Evolutionary conservation across 2,113 vertebrate genomes (phyloP).

Genomic region (Agapornis roseicollis): DNA sequence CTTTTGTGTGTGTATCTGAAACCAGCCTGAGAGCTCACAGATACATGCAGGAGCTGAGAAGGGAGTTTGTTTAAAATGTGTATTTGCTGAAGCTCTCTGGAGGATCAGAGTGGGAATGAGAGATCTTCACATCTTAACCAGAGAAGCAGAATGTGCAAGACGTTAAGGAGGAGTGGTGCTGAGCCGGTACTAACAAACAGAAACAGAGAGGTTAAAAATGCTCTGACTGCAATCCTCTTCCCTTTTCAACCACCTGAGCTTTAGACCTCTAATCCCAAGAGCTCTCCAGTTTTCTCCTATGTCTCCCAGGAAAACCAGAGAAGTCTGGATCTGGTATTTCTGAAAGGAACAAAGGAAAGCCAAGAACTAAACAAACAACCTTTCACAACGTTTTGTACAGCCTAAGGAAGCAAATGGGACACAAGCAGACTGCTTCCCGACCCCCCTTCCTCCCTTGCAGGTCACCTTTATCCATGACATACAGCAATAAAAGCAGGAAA

Average conservation of each 20-base stretch:
- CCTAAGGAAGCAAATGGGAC: constrained; percentile 16
- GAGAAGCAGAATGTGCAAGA: constrained; percentile 13
- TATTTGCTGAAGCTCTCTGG: constrained; percentile 21
- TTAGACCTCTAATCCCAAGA: constrained; percentile 49
- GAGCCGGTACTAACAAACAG: constrained; percentile 24
- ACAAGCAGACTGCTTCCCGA: neutral
- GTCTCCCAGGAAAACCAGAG: constrained; percentile 31
- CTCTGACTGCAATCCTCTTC: neutral
- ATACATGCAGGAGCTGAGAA: neutral
- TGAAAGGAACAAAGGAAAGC: neutral
- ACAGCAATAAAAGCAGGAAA: constrained; percentile 50
- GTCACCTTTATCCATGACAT: constrained; percentile 65
- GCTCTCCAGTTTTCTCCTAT: neutral
- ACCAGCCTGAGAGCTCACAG: neutral
- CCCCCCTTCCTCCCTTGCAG: neutral
- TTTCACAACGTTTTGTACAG: constrained; percentile 44
- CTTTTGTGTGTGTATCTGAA: neutral
- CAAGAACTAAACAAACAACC: constrained; percentile 27
- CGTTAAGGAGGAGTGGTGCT: neutral
- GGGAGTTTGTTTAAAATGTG: constrained; percentile 13
- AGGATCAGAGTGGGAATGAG: constrained; percentile 21
- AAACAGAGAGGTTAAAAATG: constrained; percentile 31
- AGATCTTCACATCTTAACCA: constrained; percentile 34
- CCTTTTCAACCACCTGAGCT: constrained; percentile 16
- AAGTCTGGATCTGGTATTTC: neutral